Percentiles rank a stretch among this genome's conserved stretches.
These are phyloP conservation scores for Leptinotarsa juncta DNA, from an alignment of 2,888 invertebrate species.

Conservation along the genomic window DNA sequence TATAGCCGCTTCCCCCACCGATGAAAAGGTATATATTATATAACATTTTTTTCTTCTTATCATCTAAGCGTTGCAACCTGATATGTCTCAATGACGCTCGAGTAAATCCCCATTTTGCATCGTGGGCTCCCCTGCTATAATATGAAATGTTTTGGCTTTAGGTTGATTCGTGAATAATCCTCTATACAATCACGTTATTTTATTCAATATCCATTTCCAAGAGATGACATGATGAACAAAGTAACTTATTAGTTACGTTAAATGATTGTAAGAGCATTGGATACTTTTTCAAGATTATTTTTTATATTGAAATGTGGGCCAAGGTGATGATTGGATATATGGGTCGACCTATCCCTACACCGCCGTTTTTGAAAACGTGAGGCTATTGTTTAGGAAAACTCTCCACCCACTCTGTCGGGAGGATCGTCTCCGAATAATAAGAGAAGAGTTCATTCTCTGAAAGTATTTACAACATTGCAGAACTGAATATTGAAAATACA, in stretches of 20 bases:
- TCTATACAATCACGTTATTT: too few relatives aligned
- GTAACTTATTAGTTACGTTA: neutral
- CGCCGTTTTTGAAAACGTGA: conserved; percentile 1
- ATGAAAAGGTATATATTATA: too few relatives aligned
- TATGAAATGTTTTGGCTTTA: neutral
- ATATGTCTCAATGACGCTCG: too few relatives aligned
- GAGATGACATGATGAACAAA: neutral
- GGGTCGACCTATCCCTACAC: neutral
- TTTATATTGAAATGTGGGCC: conserved; percentile 2
- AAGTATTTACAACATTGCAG: too few relatives aligned
- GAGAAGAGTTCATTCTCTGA: neutral
- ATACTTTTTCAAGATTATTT: conserved; percentile 3
- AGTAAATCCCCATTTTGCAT: too few relatives aligned
- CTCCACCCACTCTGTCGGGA: neutral
- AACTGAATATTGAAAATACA: too few relatives aligned
- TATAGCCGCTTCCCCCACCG: too few relatives aligned
- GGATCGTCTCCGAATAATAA: neutral
- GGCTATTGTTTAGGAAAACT: conserved; percentile 1
- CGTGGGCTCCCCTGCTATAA: too few relatives aligned
- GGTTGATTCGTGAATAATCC: neutral
- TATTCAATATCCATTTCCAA: too few relatives aligned
- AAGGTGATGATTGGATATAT: conserved; percentile 6
- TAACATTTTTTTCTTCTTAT: too few relatives aligned
- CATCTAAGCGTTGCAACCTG: too few relatives aligned
- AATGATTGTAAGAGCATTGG: neutral